Evolutionary conservation across 2,113 vertebrate species (phyloP).

Genomic region (Sialia sialis): DNA sequence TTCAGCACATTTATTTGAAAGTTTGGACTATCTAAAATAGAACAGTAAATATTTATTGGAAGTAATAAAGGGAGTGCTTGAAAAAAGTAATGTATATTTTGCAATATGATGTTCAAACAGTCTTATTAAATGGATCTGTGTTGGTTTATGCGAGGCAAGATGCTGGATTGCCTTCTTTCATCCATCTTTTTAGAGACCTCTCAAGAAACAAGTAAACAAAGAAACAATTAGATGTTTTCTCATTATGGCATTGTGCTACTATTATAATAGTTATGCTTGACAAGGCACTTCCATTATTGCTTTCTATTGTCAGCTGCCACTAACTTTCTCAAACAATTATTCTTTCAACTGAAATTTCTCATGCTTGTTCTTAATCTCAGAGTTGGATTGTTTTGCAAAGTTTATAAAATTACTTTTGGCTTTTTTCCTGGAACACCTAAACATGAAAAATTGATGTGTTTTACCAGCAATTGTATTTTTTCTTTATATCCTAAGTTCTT

Average conservation of each 20-base stretch:
- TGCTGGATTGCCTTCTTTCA: background rate
- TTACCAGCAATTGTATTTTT: constrained; percentile 11
- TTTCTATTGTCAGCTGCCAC: constrained; percentile 23
- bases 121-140: background rate
- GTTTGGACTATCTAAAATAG: background rate
- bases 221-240: constrained; percentile 29
- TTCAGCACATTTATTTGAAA: background rate
- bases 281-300: constrained; percentile 2
- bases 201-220: constrained; percentile 13
- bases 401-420: constrained; percentile 21
- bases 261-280: constrained; percentile 10
- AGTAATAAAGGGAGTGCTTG: background rate
- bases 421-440: constrained; percentile 24
- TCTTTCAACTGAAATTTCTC: constrained; percentile 26
- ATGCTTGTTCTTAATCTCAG: constrained; percentile 8
- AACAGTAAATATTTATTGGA: background rate
- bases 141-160: background rate
- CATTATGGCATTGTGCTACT: background rate
- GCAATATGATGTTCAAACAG: background rate
- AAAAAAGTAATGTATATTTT: background rate
- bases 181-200: background rate
- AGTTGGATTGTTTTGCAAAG: background rate
- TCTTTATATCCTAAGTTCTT: constrained; percentile 7
- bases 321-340: constrained; percentile 29
- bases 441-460: background rate